Base-by-base conservation (phyloP, 2,888 invertebrate species). In the Acronicta psi region DNA sequence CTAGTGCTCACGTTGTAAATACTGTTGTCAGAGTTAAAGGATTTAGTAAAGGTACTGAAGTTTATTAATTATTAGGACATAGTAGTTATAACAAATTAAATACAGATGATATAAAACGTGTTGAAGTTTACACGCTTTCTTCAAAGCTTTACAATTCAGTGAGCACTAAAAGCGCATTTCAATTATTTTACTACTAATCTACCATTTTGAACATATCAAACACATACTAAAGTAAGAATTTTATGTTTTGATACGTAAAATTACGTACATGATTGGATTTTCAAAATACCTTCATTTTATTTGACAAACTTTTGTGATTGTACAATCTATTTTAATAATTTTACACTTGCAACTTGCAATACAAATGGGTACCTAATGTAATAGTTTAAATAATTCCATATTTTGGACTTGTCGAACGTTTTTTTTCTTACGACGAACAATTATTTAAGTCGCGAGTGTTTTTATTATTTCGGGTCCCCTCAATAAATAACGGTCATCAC, bases 1-100 rank as follows among this genome's bases (percentile, higher is more conserved):
- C 89, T 85, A 88, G 88, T 87, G 89, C 90, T 91, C 88, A 87
- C 77, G 70, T 74, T 89, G 90, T 91, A 91, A 74, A 91, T 91
- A 89, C 81, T 85, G 80, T 80, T 85, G 81, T 80, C 87, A 81
- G 77, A 80, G 61, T 73, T 81, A 77, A 79, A 75, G 75, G 77
- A 65, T 81, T 79, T 81, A 79, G 73, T 77, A 77, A 75, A 57
- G 75, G 86, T 82, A 87, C 84, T 87, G 84, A 87, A 59, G 77
- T 80, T 76, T 69, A 71, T 60, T 50, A 56, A 63, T 68, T 66
- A 63, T 68, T 66, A 77, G 66, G 53, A 60, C 50, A 25, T 69
- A 62, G 43, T 74, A 72, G 56, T 53, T 58, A 38, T 69, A 36
- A 69, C 50, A 57, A 50, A 62, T 59, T 47, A 44, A 23, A 60